These are phyloP conservation scores for Sinella curviseta DNA, from an alignment of 1,140 invertebrate species.

Conservation along the genomic window DNA sequence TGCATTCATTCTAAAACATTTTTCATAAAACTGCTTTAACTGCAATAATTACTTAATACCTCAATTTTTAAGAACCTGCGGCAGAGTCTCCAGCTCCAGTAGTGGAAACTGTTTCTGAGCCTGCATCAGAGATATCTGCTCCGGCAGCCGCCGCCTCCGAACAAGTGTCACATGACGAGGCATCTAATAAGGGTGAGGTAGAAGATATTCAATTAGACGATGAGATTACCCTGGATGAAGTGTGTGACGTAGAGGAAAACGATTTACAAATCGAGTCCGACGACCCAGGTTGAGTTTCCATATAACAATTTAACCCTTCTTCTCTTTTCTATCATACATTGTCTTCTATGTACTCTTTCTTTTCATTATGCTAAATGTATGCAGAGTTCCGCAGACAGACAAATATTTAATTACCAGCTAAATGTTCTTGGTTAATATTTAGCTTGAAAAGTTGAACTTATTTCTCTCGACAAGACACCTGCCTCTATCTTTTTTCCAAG, in stretches of 20 bases:
- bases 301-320: constrained; percentile 3
- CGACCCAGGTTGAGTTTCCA: constrained; percentile 35
- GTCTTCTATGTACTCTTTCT: neutral
- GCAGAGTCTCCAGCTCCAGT: constrained; percentile 8
- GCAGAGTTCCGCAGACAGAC: neutral
- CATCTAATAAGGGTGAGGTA: constrained; percentile 30
- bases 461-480: too few relatives aligned
- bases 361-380: neutral
- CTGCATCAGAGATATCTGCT: constrained; percentile 6
- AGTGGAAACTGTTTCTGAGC: constrained; percentile 3
- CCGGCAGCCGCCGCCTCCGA: neutral
- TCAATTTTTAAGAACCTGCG: too few relatives aligned
- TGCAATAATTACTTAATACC: too few relatives aligned
- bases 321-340: neutral
- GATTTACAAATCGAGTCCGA: constrained; percentile 35
- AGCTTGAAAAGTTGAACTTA: too few relatives aligned
- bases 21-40: too few relatives aligned
- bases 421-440: too few relatives aligned
- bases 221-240: constrained; percentile 32
- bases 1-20: too few relatives aligned
- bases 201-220: constrained; percentile 30
- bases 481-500: too few relatives aligned
- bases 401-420: too few relatives aligned
- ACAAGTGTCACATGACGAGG: constrained; percentile 29
- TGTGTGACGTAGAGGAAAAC: constrained; percentile 38